Evolutionary conservation across 2,113 vertebrate species (phyloP).

Genomic region (Casuarius casuarius): DNA sequence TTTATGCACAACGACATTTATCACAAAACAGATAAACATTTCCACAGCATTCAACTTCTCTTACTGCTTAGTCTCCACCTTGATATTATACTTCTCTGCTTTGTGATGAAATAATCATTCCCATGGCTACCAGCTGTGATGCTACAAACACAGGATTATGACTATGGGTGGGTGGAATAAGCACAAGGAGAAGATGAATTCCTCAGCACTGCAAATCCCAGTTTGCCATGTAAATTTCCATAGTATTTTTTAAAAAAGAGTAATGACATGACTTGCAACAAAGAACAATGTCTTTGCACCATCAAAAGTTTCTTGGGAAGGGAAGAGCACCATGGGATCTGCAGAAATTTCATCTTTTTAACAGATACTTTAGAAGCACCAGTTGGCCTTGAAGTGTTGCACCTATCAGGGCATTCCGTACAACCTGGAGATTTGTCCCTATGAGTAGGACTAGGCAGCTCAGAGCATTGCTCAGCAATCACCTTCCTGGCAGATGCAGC

Average conservation of each 20-base stretch:
- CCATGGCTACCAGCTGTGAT: not conserved
- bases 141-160: not conserved
- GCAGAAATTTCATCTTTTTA: not conserved
- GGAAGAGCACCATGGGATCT: accelerated
- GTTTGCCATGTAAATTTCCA: not conserved
- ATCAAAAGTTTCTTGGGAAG: not conserved
- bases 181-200: not conserved
- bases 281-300: not conserved
- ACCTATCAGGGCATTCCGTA: not conserved
- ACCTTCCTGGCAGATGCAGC: not conserved
- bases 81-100: not conserved
- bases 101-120: not conserved
- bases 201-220: not conserved
- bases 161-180: accelerated
- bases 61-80: not conserved
- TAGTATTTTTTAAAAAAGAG: not conserved
- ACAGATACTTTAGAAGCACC: not conserved
- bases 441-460: not conserved
- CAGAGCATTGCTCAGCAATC: not conserved
- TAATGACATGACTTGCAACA: not conserved
- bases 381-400: not conserved
- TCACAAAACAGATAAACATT: not conserved
- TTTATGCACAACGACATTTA: not conserved
- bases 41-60: not conserved
- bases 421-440: not conserved